Evolutionary conservation across 2,797 vertebrate genomes (phyloP).

Genomic region (Pseudochirops cupreus): DNA sequence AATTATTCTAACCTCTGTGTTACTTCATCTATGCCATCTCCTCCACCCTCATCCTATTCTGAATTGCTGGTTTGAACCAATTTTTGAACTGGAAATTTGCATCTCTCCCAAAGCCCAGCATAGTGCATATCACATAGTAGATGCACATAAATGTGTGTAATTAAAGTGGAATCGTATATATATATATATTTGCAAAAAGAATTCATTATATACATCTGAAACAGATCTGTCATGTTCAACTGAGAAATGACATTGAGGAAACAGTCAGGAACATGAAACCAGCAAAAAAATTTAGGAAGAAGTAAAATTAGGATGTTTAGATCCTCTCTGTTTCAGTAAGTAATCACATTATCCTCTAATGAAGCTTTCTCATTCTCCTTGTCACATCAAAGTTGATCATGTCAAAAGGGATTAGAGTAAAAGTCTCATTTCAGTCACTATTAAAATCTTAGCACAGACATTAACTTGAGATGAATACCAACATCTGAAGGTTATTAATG

Average conservation of each 20-base stretch:
- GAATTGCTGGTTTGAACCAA: neutral
- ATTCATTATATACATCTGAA: neutral
- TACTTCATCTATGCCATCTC: neutral
- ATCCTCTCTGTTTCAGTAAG: neutral
- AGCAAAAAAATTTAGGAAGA: neutral
- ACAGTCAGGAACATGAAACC: neutral
- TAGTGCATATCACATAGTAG: neutral
- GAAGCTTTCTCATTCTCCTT: neutral
- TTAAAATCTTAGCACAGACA: conserved; percentile 9
- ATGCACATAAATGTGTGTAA: neutral
- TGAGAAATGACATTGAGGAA: neutral
- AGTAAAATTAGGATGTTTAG: neutral
- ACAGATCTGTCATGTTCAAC: neutral
- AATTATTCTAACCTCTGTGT: neutral
- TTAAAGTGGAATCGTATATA: neutral
- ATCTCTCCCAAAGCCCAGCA: neutral
- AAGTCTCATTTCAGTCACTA: neutral
- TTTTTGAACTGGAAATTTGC: neutral
- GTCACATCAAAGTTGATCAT: neutral
- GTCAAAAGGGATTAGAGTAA: neutral
- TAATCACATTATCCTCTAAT: neutral
- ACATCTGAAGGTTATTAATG: neutral
- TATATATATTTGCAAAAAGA: neutral
- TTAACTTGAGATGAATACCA: neutral
- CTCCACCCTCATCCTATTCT: neutral